Evolutionary conservation across 1,140 invertebrate genomes (phyloP), one percentile per base, ranked within the genome.

Genomic region (Cherax quadricarinatus): DNA sequence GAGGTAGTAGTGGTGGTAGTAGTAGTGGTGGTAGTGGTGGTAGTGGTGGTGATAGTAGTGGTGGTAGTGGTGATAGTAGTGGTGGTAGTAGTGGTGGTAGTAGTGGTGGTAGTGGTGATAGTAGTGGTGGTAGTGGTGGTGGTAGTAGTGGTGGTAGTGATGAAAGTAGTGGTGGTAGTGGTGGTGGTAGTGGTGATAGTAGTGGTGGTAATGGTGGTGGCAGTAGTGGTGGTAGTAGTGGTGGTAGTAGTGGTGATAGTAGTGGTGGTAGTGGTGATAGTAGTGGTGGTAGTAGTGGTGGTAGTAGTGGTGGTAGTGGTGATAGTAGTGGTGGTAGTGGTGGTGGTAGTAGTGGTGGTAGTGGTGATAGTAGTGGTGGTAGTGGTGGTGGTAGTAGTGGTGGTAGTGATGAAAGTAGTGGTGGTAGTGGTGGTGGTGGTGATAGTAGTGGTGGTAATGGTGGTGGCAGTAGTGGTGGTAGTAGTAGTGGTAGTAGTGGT

Each of bases 21-120:
- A 53, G 53, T 62, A n/a, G 82, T 60, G 82, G 82, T 84, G 82
- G 16, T 3, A 83, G 62, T 82, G 49, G 80, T 53, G 82, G 53
- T 62, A n/a, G 82, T 60, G 82, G 82, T 84, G 82, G 16, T 51
- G 51, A 51, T 51, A 83, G 62, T 82, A 49, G 80, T 53, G 4
- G 16, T 84, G 82, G 53, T 62, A n/a, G 82, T 60, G 82, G 82
- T 84, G 82, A 62, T 3, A 21, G 82, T 83, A 83, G 81, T 83
- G 16, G 62, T 82, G 49, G 80, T 53, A 9, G 53, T 62, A n/a
- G 82, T 60, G 82, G 82, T 84, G 82, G 16, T 83, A 57, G 62
- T 82, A 49, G 80, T 53, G 4, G 16, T 84, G 82, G 53, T 62
- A n/a, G 82, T 60, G 82, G 82, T 84, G 82, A 62, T 3, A 21